phyloP scores from a whole-genome alignment of 2,797 vertebrate genomes.

The Tachyglossus aculeatus region DNA sequence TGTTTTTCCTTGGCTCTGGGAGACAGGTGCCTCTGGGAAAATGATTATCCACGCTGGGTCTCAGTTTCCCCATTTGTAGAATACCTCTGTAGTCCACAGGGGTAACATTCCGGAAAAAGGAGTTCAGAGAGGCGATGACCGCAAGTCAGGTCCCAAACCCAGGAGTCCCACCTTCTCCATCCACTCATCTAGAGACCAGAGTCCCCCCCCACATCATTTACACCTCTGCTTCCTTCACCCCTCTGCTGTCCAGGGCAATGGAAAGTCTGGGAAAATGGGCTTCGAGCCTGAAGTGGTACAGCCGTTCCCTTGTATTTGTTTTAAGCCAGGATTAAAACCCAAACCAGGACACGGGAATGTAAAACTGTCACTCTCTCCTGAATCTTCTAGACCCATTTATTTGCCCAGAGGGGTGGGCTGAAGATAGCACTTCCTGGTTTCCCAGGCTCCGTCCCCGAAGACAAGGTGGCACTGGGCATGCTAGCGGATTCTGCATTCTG shows the following conservation, averaged over 20 bases:
- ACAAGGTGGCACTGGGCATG: too few relatives aligned
- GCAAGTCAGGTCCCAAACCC: constrained; percentile 14
- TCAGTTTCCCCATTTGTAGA: too few relatives aligned
- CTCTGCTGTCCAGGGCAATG: background rate
- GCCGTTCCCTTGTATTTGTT: background rate
- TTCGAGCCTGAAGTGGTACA: background rate
- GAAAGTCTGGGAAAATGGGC: background rate
- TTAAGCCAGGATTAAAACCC: constrained; percentile 14
- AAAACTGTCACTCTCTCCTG: background rate
- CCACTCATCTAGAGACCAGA: background rate
- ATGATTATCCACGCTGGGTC: too few relatives aligned
- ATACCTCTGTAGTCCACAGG: too few relatives aligned
- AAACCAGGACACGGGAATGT: too few relatives aligned
- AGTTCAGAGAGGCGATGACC: too few relatives aligned
- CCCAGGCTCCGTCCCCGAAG: background rate
- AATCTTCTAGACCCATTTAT: background rate
- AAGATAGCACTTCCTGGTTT: background rate
- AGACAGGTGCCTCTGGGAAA: too few relatives aligned
- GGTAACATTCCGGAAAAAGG: too few relatives aligned
- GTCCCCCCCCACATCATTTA: background rate
- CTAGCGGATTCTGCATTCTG: too few relatives aligned
- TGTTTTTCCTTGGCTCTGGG: too few relatives aligned
- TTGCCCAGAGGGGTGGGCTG: background rate
- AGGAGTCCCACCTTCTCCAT: background rate
- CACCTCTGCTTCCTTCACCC: background rate